Base-by-base conservation (phyloP, 2,888 invertebrate genomes). In the Flexamia atlantica region DNA sequence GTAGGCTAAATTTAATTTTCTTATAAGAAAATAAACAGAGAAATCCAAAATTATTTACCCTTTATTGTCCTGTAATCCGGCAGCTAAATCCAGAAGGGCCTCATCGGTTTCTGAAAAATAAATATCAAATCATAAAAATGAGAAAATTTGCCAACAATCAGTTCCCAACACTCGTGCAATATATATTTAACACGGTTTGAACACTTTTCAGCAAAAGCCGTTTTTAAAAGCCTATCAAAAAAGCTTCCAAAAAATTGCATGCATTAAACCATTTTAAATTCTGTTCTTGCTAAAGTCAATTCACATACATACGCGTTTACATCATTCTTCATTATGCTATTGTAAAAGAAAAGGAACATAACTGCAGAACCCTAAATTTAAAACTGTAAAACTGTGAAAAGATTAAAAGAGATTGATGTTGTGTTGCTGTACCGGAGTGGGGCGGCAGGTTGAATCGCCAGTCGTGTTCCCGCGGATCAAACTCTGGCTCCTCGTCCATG, bases 401-500 rank as follows among this genome's bases (percentile, higher is more conserved):
- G 4, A 36, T 9, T 36, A 36, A 30, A 5, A 28, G 23, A 30
- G 53, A 80, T 70, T 17, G 42, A 64, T 28, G 10, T 25, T 23
- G 53, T 53, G 64, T 30, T 32, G 74, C 84, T 86, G 87, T 81
- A 87, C 87, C 87, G 85, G 85, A 81, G 80, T 87, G 87, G 23
- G 87, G 81, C 81, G 86, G 89, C 88, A 91, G 90, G 89, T 90
- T 90, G 90, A 91, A 91, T 85, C 91, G 90, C 92, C 92, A 92
- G 89, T 92, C 92, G 89, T 92, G 92, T 89, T 92, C 92, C 87
- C 91, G 89, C 84, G 90, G 91, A 89, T 91, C 91, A 89, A 91
- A 91, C 89, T 92, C 92, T 76, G 90, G 91, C 88, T 91, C 91
- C 88, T 91, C 92, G 88, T 92, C 92, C 88, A 92, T 89, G 89